Conservation (phyloP, 2,888 invertebrate genomes). For the Opisthograptis luteolata region DNA sequence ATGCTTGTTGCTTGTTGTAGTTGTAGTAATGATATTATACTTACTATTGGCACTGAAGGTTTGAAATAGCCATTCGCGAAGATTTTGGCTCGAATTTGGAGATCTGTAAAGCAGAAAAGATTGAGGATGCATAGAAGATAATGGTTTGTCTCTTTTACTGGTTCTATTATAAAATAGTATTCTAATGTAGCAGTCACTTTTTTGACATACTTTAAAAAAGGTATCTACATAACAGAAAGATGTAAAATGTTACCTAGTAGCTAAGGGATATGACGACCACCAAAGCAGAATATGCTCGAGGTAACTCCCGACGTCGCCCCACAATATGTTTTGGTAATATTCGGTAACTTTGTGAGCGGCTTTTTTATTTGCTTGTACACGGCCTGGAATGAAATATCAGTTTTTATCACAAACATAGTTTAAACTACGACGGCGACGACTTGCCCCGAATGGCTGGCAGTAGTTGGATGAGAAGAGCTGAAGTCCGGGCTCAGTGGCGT, state of each 20-base stretch:
- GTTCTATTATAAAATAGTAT: too few relatives aligned
- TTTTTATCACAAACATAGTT: neutral
- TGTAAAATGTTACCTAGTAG: conserved; percentile 73
- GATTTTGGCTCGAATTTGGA: conserved; percentile 86
- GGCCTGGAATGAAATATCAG: conserved; percentile 70
- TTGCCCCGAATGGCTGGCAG: too few relatives aligned
- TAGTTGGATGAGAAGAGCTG: too few relatives aligned
- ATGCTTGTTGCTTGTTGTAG: too few relatives aligned
- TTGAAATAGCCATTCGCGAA: conserved; percentile 85
- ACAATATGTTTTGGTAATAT: conserved; percentile 89
- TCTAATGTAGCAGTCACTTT: too few relatives aligned
- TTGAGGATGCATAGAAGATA: too few relatives aligned
- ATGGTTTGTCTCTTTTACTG: too few relatives aligned
- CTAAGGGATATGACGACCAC: conserved; percentile 91
- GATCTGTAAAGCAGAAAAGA: conserved; percentile 70
- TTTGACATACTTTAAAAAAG: too few relatives aligned
- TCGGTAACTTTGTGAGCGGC: conserved; percentile 86
- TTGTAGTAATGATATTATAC: conserved; percentile 34
- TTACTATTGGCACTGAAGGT: conserved; percentile 85
- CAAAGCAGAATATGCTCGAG: conserved; percentile 92
- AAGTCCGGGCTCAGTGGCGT: too few relatives aligned
- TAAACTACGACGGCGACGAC: too few relatives aligned
- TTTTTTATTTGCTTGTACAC: conserved; percentile 83
- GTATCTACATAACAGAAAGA: conserved; percentile 10
- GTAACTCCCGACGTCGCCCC: conserved; percentile 92